Percentiles rank a stretch among this genome's conserved stretches.
phyloP scores from a whole-genome alignment of 2,113 vertebrate genomes.

The Ramphastos sulfuratus region DNA sequence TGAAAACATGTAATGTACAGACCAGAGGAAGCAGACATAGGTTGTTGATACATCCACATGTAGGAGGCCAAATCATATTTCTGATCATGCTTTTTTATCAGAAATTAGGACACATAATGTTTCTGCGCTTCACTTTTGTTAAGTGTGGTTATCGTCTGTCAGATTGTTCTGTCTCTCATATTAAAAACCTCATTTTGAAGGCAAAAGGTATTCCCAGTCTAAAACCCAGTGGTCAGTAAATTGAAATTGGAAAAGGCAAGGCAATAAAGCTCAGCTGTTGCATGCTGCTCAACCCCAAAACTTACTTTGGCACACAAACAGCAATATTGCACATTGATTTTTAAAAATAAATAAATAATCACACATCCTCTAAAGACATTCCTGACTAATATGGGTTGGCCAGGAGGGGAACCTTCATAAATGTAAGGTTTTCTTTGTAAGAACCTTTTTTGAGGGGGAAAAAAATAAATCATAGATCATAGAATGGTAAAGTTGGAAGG shows the following conservation, averaged over 20 bases:
- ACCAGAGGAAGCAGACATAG: not conserved
- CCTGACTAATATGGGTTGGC: not conserved
- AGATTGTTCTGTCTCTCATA: not conserved
- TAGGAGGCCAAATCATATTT: not conserved
- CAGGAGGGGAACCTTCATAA: not conserved
- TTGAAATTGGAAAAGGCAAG: not conserved
- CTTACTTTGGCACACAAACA: not conserved
- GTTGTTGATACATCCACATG: not conserved
- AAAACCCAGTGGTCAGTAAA: not conserved
- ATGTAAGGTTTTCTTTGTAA: not conserved
- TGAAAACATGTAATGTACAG: not conserved
- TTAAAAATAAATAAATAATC: not conserved
- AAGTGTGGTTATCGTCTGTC: not conserved
- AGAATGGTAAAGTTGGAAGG: too few species aligned
- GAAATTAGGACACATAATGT: not conserved
- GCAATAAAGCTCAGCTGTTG: not conserved
- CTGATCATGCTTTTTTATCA: not conserved
- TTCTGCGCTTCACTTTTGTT: conserved; percentile 3
- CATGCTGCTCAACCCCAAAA: not conserved
- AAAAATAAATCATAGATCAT: too few species aligned
- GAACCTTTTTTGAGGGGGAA: too few species aligned
- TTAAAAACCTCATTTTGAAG: conserved; percentile 32
- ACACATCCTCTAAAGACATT: not conserved
- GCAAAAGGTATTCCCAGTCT: not conserved
- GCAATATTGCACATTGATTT: not conserved